These are phyloP conservation scores for Scarus forsteni DNA, from an alignment of 2,797 vertebrate species.

Conservation along the genomic window DNA sequence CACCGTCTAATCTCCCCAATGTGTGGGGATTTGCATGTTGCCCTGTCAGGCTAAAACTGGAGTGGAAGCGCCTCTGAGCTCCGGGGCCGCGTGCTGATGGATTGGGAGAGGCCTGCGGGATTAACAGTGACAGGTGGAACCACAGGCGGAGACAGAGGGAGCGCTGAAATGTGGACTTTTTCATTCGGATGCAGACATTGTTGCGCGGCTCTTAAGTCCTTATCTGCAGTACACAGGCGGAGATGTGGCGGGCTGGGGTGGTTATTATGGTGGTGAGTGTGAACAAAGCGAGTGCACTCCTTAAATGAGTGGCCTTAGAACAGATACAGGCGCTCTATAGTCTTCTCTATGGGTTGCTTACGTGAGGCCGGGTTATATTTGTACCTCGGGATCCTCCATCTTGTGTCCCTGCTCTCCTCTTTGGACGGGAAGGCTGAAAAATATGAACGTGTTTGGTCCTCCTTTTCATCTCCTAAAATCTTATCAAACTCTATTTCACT, in stretches of 20 bases:
- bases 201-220: slow-evolving; percentile 61
- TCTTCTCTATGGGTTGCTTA: slow-evolving; percentile 70
- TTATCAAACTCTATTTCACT: slow-evolving; percentile 77
- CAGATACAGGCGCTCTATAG: slow-evolving; percentile 72
- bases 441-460: slow-evolving; percentile 82
- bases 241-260: slow-evolving; percentile 45
- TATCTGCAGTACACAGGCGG: slow-evolving; percentile 68
- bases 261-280: slow-evolving; percentile 44
- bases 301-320: slow-evolving; percentile 75
- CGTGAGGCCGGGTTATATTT: slow-evolving; percentile 73
- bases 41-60: slow-evolving; percentile 61
- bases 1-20: slow-evolving; percentile 46
- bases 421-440: slow-evolving; percentile 81
- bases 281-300: slow-evolving; percentile 57
- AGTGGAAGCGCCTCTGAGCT: slow-evolving; percentile 49
- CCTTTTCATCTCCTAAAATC: slow-evolving; percentile 69
- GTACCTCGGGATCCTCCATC: slow-evolving; percentile 81
- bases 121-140: slow-evolving; percentile 66
- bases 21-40: slow-evolving; percentile 58
- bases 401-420: slow-evolving; percentile 79
- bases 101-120: slow-evolving; percentile 57
- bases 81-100: slow-evolving; percentile 53
- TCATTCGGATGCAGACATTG: slow-evolving; percentile 54
- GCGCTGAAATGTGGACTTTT: slow-evolving; percentile 60
- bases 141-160: slow-evolving; percentile 52